Conservation (phyloP, 2,797 vertebrate genomes). For the Enteromius unitaeniatus region DNA sequence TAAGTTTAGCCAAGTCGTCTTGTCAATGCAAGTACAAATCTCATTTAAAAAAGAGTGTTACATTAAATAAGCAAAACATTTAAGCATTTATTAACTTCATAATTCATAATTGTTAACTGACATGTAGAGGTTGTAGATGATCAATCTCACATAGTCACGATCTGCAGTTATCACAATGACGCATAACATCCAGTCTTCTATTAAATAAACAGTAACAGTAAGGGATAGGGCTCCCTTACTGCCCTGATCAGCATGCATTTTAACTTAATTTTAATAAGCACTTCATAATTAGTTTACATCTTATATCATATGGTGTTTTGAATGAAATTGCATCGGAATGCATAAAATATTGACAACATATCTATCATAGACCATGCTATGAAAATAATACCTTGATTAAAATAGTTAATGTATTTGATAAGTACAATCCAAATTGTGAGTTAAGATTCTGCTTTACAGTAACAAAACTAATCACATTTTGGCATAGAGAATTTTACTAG, state of each 20-base stretch:
- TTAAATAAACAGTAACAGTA: background rate
- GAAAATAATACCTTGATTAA: background rate
- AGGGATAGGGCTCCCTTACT: background rate
- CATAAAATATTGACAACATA: background rate
- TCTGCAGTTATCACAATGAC: background rate
- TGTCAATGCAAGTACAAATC: background rate
- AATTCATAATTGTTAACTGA: background rate
- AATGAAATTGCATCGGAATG: background rate
- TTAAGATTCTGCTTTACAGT: background rate
- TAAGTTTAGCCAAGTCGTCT: background rate
- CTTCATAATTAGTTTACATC: background rate
- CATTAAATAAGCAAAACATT: background rate
- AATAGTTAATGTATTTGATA: background rate
- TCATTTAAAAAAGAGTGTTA: background rate
- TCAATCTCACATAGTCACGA: background rate
- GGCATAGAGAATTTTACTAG: background rate
- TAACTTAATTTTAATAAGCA: background rate
- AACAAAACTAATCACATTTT: background rate
- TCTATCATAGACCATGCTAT: background rate
- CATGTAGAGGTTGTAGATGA: background rate
- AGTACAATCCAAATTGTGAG: background rate
- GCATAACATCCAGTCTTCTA: background rate
- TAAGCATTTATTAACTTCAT: background rate
- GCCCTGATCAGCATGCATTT: conserved; percentile 17
- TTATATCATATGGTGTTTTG: background rate